These are phyloP conservation scores for Sphecodes monilicornis DNA, from an alignment of 2,888 invertebrate species.

Conservation along the genomic window DNA sequence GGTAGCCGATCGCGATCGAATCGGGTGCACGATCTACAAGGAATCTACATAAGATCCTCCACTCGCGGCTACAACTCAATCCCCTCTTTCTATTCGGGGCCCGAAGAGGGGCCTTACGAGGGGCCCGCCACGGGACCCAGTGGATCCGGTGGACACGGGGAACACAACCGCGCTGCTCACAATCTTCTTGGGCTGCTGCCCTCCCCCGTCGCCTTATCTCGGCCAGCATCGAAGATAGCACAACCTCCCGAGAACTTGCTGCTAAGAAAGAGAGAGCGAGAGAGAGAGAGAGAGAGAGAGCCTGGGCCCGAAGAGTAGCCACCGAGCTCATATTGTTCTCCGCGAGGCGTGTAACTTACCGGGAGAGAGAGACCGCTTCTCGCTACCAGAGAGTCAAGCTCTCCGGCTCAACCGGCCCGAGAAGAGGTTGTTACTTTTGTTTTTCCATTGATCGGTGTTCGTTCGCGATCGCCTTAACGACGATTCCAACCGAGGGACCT, in stretches of 20 bases:
- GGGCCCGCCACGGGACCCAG: conserved; percentile 34
- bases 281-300: not conserved
- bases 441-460: conserved; percentile 20
- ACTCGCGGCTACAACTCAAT: conserved; percentile 84
- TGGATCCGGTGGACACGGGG: conserved; percentile 48
- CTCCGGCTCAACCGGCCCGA: too few relatives aligned
- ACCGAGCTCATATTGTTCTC: conserved; percentile 81
- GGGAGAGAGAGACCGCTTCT: conserved; percentile 25
- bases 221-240: conserved; percentile 82
- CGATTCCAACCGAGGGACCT: conserved; percentile 12
- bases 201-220: conserved; percentile 77
- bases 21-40: conserved; percentile 85
- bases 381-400: not conserved
- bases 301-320: not conserved
- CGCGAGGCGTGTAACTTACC: conserved; percentile 70
- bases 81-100: conserved; percentile 79
- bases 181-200: not conserved
- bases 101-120: conserved; percentile 56
- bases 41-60: conserved; percentile 85
- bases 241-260: conserved; percentile 29
- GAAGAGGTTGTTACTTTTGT: not conserved
- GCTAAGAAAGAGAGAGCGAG: not conserved
- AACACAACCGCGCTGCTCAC: conserved; percentile 5
- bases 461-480: conserved; percentile 38
- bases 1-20: conserved; percentile 84